Percentiles rank a stretch among this genome's conserved stretches.
Conservation (phyloP, 2,888 invertebrate genomes). For the Noctua fimbriata region DNA sequence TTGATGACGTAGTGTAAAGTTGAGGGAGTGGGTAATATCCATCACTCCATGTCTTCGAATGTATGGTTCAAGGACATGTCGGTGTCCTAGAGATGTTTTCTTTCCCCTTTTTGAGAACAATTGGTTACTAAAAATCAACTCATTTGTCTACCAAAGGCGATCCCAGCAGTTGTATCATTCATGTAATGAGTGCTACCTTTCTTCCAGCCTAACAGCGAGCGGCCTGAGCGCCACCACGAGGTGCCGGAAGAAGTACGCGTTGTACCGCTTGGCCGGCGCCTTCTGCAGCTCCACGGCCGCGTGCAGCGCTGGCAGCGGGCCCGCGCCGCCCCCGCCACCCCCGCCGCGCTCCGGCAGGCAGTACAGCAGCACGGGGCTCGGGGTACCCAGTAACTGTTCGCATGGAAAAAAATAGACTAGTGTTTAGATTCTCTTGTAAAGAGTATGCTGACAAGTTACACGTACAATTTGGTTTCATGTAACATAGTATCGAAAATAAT, state of each 20-base stretch:
- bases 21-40: background rate
- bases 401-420: background rate
- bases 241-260: constrained; percentile 97
- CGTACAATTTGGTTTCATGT: background rate
- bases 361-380: constrained; percentile 96
- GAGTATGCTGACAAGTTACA: background rate
- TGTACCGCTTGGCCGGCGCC: constrained; percentile 91
- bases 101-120: background rate
- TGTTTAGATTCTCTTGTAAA: background rate
- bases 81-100: background rate
- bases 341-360: constrained; percentile 89
- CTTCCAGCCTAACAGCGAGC: constrained; percentile 96
- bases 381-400: constrained; percentile 94
- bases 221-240: constrained; percentile 95
- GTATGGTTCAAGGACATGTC: background rate
- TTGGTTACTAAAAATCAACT: background rate
- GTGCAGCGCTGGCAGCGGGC: constrained; percentile 93
- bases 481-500: background rate
- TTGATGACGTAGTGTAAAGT: background rate
- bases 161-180: background rate
- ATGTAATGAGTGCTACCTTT: constrained; percentile 84
- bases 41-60: background rate
- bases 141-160: background rate
- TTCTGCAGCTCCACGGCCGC: constrained; percentile 94
- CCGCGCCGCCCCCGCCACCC: constrained; percentile 68